Evolutionary conservation across 2,888 invertebrate genomes (phyloP).

Genomic region (Nysson spinosus): DNA sequence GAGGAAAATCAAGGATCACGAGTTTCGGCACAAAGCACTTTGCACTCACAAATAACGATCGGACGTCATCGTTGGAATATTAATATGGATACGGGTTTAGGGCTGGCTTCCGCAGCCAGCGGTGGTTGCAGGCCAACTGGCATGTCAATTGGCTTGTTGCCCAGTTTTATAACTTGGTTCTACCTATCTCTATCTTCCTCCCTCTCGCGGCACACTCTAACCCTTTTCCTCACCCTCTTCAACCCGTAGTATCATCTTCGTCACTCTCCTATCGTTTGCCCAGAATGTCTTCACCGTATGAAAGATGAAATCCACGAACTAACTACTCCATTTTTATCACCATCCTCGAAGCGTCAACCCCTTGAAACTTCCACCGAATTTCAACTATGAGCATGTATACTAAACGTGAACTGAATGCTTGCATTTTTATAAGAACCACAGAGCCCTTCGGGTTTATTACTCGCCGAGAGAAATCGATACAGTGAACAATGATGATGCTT

Average conservation of each 20-base stretch:
- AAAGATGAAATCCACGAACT: no score
- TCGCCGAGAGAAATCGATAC: no score
- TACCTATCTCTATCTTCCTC: slow-evolving; percentile 34
- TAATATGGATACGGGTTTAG: slow-evolving; percentile 63
- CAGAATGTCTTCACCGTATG: no score
- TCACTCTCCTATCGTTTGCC: slow-evolving; percentile 29
- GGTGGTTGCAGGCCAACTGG: slow-evolving; percentile 75
- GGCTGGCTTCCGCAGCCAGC: slow-evolving; percentile 69
- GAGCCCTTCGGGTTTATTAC: no score
- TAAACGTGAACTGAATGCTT: no score
- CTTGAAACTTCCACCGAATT: no score
- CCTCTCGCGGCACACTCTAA: slow-evolving; percentile 35
- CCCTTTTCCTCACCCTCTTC: slow-evolving; percentile 14
- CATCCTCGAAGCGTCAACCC: no score
- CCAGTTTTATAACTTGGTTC: slow-evolving; percentile 76
- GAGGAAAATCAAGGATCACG: slow-evolving; percentile 20
- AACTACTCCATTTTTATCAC: no score
- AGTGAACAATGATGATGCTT: no score
- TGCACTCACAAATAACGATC: slow-evolving; percentile 71
- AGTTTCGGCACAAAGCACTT: slow-evolving; percentile 39
- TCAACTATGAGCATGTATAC: no score
- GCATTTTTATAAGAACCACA: no score
- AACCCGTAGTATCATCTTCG: slow-evolving; percentile 2
- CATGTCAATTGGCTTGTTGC: slow-evolving; percentile 77
- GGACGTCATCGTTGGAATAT: slow-evolving; percentile 66